Evolutionary conservation across 2,797 vertebrate species (phyloP), one percentile per base, ranked within the genome.

Genomic region (Tragopan temminckii): DNA sequence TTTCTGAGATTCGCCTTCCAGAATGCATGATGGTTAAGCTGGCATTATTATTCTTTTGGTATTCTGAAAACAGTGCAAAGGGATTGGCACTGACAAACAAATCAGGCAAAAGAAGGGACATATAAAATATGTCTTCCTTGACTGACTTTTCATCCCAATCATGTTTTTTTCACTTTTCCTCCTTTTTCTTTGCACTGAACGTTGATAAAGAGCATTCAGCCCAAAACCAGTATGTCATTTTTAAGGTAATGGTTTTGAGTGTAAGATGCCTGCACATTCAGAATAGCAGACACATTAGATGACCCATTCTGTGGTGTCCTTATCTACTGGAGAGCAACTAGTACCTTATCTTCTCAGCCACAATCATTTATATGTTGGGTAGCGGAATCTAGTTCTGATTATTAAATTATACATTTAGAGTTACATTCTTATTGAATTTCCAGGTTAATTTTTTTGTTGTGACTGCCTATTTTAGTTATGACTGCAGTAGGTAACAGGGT

Each of bases 281-380:
- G 35, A 89, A 96, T 89, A 92, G 59, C 82, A 91, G 84, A 94
- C 82, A 50, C 58, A 63, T 85, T 95, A 95, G 72, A 85, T 95
- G 81, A 95, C 25, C 66, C 72, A 10, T 80, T 93, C 72, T 71
- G 40, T 64, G 50, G 45, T 90, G 50, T 38, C 36, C 53, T 90
- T 88, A 61, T 89, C 91, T 93, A 86, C 67, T 92, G 74, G 74
- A 94, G 84, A 89, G 53, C 57, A 89, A 20, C 61, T 95, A 86
- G n/a, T 70, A 66, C 68, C 81, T 92, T 45, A 76, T 82, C 45
- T 92, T 85, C 67, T 88, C 38, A 68, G 53, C 23, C 62, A 80
- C 71, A 89, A 48, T 64, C 72, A 63, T 42, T 72, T 63, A 68
- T 45, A 85, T 82, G 91, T 91, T 94, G 91, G 68, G 36, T 79